Evolutionary conservation across 1,140 invertebrate genomes (phyloP), one percentile per base, ranked within the genome.

Genomic region (Megalopta genalis): DNA sequence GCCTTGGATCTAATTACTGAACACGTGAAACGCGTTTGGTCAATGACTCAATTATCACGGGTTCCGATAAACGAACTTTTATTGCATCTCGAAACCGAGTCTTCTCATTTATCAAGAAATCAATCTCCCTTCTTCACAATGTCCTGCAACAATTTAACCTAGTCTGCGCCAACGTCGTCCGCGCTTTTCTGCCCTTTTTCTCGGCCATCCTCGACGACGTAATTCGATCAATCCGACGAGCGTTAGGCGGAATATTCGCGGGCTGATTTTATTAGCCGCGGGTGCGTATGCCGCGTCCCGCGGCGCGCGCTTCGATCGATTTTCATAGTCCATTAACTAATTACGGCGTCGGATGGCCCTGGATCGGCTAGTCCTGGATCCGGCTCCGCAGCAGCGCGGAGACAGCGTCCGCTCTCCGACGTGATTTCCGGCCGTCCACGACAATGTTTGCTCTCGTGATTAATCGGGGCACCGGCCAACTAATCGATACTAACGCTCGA

Each of bases 251-350:
- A 77, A 18, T 39, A 62, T 42, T 39, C 42, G 32, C 54, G 25
- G 37, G 23, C n/a, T 63, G 59, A 71, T 77, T 77, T 71, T 77
- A 77, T 77, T 77, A 54, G 46, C 42, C n/a, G 46, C 59, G 68
- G 70, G 32, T 52, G 42, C 67, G 75, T 71, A 23, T 23, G 9
- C 63, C 42, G 60, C 27, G 27, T 37, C 27, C 9, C 60, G 46
- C 57, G 39, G 23, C 18, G 5, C 18, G 37, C 18, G 18, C 23
- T n/a, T 18, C n/a, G 42, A 71, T 77, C 75, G 68, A 77, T 77
- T 77, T 77, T 77, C 75, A 71, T 77, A 60, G 57, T 77, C 75
- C 68, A 77, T 77, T 77, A 77, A 77, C 67, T 77, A 77, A 77
- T 77, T 77, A 68, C 75, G 14, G 14, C 52, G 64, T 6, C 42